Evolutionary conservation across 2,888 invertebrate species (phyloP).

Genomic region (Tachina fera): DNA sequence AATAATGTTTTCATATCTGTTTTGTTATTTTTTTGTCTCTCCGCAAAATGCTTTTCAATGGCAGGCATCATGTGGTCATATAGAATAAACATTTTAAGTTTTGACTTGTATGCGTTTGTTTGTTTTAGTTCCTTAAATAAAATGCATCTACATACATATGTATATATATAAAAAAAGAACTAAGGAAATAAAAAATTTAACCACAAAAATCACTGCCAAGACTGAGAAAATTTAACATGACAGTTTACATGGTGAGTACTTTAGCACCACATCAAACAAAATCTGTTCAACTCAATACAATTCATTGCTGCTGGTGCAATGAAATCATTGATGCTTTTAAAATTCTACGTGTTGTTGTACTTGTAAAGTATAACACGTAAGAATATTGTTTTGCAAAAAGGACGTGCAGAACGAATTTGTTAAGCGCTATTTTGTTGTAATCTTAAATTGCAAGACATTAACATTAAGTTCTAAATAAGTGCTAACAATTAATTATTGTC

Average conservation of each 20-base stretch:
- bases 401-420: not conserved
- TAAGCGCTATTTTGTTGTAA: not conserved
- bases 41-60: conserved; percentile 18
- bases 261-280: conserved; percentile 71
- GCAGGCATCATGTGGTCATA: conserved; percentile 40
- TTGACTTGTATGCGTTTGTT: conserved; percentile 14
- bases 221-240: conserved; percentile 64
- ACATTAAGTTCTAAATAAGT: no score
- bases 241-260: conserved; percentile 71
- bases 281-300: conserved; percentile 58
- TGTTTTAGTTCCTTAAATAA: not conserved
- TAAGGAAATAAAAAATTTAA: conserved; percentile 38
- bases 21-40: conserved; percentile 20
- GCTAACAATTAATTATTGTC: no score
- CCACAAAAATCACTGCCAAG: conserved; percentile 54
- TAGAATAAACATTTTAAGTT: conserved; percentile 24
- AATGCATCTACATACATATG: not conserved
- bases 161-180: not conserved
- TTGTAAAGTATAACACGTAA: conserved; percentile 46
- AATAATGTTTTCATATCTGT: conserved; percentile 49
- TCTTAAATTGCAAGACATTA: no score
- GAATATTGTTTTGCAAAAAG: not conserved
- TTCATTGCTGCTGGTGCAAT: conserved; percentile 43
- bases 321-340: conserved; percentile 54
- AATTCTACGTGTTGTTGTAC: conserved; percentile 20